These are phyloP conservation scores for Ondatra zibethicus DNA, from an alignment of 2,113 vertebrate genomes.

Conservation along the genomic window DNA sequence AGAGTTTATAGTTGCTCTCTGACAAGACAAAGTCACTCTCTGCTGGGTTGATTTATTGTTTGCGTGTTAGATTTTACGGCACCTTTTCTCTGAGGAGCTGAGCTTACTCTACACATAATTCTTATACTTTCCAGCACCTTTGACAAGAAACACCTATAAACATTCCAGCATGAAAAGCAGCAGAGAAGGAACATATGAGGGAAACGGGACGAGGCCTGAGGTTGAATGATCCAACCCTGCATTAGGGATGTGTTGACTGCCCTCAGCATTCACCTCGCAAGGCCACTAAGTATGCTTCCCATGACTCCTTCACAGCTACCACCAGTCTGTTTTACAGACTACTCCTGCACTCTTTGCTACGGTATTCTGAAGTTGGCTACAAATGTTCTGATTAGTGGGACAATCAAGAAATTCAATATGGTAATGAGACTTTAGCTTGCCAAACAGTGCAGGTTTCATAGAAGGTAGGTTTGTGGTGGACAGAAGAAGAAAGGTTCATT, in stretches of 20 bases:
- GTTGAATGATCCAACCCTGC: constrained; percentile 7
- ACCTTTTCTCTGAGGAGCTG: constrained; percentile 66
- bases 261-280: not conserved
- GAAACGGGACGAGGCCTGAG: constrained; percentile 3
- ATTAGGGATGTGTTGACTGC: not conserved
- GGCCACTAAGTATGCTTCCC: not conserved
- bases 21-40: constrained; percentile 74
- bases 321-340: not conserved
- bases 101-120: constrained; percentile 65
- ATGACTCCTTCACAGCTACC: not conserved
- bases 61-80: constrained; percentile 72
- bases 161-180: constrained; percentile 62
- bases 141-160: constrained; percentile 67
- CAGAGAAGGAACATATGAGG: constrained; percentile 27
- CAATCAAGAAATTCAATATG: not conserved
- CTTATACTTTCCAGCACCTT: constrained; percentile 66
- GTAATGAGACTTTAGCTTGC: not conserved
- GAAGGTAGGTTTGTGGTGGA: not conserved
- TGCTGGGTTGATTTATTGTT: constrained; percentile 76
- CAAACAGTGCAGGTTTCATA: not conserved
- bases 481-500: not conserved
- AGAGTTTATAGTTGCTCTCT: constrained; percentile 58
- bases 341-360: not conserved
- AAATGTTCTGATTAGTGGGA: not conserved
- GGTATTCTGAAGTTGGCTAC: not conserved